Evolutionary conservation across 2,113 vertebrate species (phyloP).

Genomic region (Melozone crissalis): DNA sequence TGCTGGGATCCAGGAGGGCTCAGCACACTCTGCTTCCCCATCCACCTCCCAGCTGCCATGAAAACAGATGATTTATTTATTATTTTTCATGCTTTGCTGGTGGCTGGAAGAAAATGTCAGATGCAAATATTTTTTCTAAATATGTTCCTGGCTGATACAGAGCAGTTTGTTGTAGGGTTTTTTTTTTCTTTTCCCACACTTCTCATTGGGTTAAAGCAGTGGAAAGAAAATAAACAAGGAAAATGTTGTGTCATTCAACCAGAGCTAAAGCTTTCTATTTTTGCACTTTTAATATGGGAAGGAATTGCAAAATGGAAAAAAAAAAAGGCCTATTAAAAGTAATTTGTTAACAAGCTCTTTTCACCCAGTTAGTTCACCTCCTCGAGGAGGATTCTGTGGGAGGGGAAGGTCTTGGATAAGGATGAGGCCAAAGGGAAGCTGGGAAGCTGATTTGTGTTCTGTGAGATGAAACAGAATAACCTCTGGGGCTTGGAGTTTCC

Average conservation of each 20-base stretch:
- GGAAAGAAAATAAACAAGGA: background rate
- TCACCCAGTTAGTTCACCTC: background rate
- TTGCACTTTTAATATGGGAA: background rate
- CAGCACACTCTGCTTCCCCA: background rate
- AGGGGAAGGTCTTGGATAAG: background rate
- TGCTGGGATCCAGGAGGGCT: background rate
- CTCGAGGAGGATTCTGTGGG: background rate
- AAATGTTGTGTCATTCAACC: background rate
- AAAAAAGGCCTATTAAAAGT: background rate
- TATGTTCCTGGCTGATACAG: background rate
- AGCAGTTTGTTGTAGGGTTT: background rate
- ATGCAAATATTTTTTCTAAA: background rate
- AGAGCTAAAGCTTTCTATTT: background rate
- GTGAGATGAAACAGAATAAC: background rate
- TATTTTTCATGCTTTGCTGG: background rate
- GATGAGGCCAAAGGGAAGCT: background rate
- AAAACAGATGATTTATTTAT: background rate
- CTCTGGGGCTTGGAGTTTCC: background rate
- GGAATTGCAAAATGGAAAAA: background rate
- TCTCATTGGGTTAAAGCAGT: background rate
- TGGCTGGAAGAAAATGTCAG: background rate
- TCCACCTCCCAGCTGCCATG: background rate
- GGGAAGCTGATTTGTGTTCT: background rate
- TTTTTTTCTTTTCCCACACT: background rate
- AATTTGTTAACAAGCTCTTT: background rate